Conservation (phyloP, 2,888 invertebrate species). For the Drosophila emarginata region DNA sequence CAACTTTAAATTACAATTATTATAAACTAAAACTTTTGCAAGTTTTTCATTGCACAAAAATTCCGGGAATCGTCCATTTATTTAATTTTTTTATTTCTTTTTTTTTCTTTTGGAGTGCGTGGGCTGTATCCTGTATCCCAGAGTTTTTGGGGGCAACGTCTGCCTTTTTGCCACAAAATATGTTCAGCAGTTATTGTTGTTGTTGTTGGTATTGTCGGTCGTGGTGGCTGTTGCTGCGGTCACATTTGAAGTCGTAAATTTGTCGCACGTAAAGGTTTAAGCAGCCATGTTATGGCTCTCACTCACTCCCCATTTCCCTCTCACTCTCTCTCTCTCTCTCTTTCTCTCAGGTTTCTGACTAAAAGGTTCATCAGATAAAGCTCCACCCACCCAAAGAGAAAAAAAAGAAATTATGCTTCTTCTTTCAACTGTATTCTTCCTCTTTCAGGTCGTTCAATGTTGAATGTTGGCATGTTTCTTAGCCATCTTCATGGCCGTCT, state of each 20-base stretch:
- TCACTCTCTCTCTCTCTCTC: slow-evolving; percentile 7
- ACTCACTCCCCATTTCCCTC: not conserved
- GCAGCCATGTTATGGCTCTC: slow-evolving; percentile 58
- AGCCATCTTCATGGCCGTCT: slow-evolving; percentile 4
- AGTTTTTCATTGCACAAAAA: too few relatives aligned
- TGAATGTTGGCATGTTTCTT: slow-evolving; percentile 28
- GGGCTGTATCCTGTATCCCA: slow-evolving; percentile 20
- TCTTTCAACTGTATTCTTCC: slow-evolving; percentile 11
- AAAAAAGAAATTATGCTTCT: slow-evolving; percentile 55
- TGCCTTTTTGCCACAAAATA: slow-evolving; percentile 34
- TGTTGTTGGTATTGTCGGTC: slow-evolving; percentile 28
- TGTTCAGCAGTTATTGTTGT: slow-evolving; percentile 30
- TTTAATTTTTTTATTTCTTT: not conserved
- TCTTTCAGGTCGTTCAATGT: slow-evolving; percentile 13
- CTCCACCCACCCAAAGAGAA: slow-evolving; percentile 4
- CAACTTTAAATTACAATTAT: too few relatives aligned
- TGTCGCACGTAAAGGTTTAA: slow-evolving; percentile 79
- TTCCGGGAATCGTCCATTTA: not conserved
- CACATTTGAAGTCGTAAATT: slow-evolving; percentile 79
- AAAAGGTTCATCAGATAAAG: slow-evolving; percentile 77
- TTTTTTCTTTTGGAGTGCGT: slow-evolving; percentile 16
- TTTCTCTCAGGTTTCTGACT: slow-evolving; percentile 42
- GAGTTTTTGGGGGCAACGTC: not conserved
- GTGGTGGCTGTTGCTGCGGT: slow-evolving; percentile 46
- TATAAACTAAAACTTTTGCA: too few relatives aligned